phyloP scores from a whole-genome alignment of 2,113 vertebrate genomes.

The Malaclemys terrapin region DNA sequence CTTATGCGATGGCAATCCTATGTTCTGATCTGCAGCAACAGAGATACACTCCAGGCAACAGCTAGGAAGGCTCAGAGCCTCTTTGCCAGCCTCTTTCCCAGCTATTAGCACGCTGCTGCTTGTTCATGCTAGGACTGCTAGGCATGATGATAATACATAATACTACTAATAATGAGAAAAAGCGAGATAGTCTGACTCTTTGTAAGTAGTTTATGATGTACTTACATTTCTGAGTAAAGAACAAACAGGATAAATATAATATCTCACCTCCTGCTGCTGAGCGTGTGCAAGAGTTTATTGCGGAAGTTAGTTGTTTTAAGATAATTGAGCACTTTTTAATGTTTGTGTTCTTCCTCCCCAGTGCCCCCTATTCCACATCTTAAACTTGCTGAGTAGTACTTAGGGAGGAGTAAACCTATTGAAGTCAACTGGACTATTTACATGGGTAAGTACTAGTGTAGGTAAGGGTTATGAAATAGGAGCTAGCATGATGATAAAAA shows the following conservation, averaged over 20 bases:
- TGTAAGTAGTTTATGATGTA: too few species aligned
- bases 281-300: not conserved
- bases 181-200: too few species aligned
- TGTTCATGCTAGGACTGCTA: too few species aligned
- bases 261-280: not conserved
- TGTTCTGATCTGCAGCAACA: not conserved
- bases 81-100: accelerated
- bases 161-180: too few species aligned
- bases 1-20: accelerated
- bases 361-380: not conserved
- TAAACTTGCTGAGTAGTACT: accelerated
- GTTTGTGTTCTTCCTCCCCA: not conserved
- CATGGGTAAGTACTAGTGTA: not conserved
- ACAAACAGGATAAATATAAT: accelerated
- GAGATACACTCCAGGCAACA: not conserved
- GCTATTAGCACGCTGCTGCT: not conserved
- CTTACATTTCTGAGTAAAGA: not conserved
- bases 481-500: not conserved
- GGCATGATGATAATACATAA: too few species aligned
- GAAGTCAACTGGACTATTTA: not conserved
- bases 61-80: not conserved
- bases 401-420: not conserved
- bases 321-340: accelerated
- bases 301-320: not conserved
- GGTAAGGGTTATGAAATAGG: not conserved